Base-by-base conservation (phyloP, 2,888 invertebrate genomes). In the Chrysina gloriosa region DNA sequence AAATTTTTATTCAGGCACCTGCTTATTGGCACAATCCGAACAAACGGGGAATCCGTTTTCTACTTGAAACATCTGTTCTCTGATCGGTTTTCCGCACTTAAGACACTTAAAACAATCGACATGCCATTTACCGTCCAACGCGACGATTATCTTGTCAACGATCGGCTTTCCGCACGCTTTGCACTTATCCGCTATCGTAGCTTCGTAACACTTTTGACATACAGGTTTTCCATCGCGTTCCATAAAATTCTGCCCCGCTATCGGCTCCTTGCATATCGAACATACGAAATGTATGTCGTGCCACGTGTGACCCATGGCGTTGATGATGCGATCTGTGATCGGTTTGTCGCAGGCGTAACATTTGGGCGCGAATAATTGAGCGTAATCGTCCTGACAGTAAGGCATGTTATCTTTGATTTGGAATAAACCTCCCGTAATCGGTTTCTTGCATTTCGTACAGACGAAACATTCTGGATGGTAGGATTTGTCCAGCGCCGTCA, bases 391-490 rank as follows among this genome's bases (percentile, higher is more conserved):
- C 70, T 92, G 89, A 86, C 97, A 97, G 81, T 93, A 94, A 1
- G 96, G 94, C 76, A 92, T 89, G 31, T 92, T 93, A 72, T 92
- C 91, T 81, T 90, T 89, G 84, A 95, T 93, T 85, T 97, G 96
- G 86, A 96, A 98, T 80, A 95, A 94, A 74, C 92, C 90, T 75
- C 95, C 95, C 69, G 92, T 94, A 81, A 98, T 96, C 64, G 94
- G 93, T 77, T 90, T 88, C 73, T 91, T 91, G 85, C 97, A 97
- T 76, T 93, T 92, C 77, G 91, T 89, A 86, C 97, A 97, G 77
- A 90, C 89, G 85, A 97, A 98, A 85, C 97, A 97, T 79, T 97
- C 96, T 0, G 96, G 95, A 84, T 98, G 97, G 94, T 96, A 97
- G 69, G 92, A 92, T 84, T 93, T 93, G 81, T 94, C 94, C 78